These are phyloP conservation scores for Drosophila kokeensis DNA, from an alignment of 2,888 invertebrate species.

Conservation along the genomic window DNA sequence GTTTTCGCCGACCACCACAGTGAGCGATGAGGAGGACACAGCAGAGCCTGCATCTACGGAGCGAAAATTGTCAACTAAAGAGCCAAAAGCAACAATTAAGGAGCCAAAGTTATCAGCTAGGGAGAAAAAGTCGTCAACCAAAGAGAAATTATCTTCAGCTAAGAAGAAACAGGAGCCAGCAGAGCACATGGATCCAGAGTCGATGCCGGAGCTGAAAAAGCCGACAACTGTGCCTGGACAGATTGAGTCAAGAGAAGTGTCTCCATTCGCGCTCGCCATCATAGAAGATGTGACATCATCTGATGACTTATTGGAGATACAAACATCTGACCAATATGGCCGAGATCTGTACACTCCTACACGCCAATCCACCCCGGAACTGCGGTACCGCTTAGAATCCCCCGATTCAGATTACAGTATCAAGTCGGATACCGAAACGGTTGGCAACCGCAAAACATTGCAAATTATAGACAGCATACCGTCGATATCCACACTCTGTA, in stretches of 20 bases:
- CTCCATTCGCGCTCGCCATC: slow-evolving; percentile 7
- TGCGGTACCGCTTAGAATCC: slow-evolving; percentile 27
- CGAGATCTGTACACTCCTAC: slow-evolving; percentile 57
- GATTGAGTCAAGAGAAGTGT: background rate
- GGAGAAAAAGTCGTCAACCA: background rate
- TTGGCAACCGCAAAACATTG: background rate
- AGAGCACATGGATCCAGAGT: background rate
- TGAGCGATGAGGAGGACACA: slow-evolving; percentile 47
- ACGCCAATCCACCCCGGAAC: slow-evolving; percentile 13
- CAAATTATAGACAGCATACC: background rate
- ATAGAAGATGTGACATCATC: slow-evolving; percentile 17
- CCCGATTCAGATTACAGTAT: slow-evolving; percentile 52
- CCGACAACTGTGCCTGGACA: background rate
- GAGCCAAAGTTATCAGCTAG: background rate
- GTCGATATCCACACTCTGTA: background rate
- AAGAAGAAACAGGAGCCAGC: background rate
- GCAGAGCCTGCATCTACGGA: background rate
- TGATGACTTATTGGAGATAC: slow-evolving; percentile 63
- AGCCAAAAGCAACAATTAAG: background rate
- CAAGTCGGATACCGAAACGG: slow-evolving; percentile 50
- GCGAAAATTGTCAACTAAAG: background rate
- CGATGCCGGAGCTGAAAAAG: background rate
- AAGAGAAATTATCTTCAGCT: background rate
- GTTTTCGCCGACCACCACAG: slow-evolving; percentile 49
- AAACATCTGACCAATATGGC: slow-evolving; percentile 59